phyloP scores from a whole-genome alignment of 2,797 vertebrate genomes.

The Petrocephalus schoutedeni region DNA sequence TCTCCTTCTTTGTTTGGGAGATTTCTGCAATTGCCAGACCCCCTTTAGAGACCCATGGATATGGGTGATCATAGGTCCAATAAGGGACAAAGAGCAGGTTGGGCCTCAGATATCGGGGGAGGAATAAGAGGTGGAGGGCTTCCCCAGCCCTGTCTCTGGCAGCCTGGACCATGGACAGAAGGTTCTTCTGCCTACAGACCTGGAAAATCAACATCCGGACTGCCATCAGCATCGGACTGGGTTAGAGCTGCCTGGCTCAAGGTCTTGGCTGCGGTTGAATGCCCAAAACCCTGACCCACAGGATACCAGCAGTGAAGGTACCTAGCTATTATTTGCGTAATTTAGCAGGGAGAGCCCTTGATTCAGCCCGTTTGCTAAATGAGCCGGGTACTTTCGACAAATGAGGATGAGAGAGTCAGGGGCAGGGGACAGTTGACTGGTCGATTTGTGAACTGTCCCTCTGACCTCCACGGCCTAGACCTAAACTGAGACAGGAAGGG shows the following conservation, averaged over 20 bases:
- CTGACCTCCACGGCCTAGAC: not conserved
- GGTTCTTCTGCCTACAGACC: not conserved
- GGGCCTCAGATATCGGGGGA: not conserved
- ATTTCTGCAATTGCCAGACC: not conserved
- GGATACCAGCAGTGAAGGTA: constrained; percentile 25
- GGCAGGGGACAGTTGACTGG: not conserved
- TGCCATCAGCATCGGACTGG: not conserved
- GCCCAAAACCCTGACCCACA: not conserved
- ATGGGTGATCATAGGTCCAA: not conserved
- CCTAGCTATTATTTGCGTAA: constrained; percentile 46
- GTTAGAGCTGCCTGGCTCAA: not conserved
- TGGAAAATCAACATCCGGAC: not conserved
- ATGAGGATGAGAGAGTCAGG: constrained; percentile 23
- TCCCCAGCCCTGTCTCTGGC: not conserved
- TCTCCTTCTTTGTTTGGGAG: constrained; percentile 43
- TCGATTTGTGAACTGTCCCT: constrained; percentile 35
- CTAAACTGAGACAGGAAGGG: constrained; percentile 13
- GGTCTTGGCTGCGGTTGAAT: not conserved
- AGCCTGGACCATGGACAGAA: not conserved
- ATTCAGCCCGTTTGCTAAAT: constrained; percentile 37
- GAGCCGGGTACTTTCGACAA: constrained; percentile 49
- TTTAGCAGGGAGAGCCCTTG: constrained; percentile 44
- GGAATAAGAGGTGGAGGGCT: not conserved
- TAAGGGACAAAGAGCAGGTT: not conserved
- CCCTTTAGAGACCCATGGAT: not conserved